These are phyloP conservation scores for Gibbula magus DNA, from an alignment of 2,888 invertebrate genomes.

Conservation along the genomic window DNA sequence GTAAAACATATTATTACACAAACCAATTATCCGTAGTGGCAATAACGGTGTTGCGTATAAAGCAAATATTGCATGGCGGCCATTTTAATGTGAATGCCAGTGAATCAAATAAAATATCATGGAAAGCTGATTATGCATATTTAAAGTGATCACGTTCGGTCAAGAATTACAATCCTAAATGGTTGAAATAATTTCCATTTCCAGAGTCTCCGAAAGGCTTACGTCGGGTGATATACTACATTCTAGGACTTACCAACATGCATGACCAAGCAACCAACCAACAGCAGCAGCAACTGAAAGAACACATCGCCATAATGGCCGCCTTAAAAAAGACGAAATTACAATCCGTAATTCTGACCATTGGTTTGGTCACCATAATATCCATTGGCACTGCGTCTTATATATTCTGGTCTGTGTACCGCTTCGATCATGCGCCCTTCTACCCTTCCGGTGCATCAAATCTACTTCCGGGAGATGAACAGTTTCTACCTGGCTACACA, in stretches of 20 bases:
- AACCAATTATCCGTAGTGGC: too few species aligned
- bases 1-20: too few species aligned
- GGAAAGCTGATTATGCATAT: too few species aligned
- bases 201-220: background rate
- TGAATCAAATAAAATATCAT: too few species aligned
- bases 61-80: too few species aligned
- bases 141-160: too few species aligned
- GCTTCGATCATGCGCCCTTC: conserved; percentile 25
- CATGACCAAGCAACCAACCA: background rate
- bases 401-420: conserved; percentile 33
- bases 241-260: conserved; percentile 9
- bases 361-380: conserved; percentile 15
- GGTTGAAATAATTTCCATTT: background rate
- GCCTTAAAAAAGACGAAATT: background rate
- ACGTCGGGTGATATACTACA: background rate
- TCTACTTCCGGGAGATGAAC: conserved; percentile 1
- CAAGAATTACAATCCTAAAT: background rate
- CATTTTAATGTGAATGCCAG: too few species aligned
- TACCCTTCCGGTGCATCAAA: conserved; percentile 13
- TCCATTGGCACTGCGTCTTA: conserved; percentile 25
- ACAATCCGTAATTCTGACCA: conserved; percentile 10
- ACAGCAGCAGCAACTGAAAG: background rate
- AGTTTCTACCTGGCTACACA: background rate
- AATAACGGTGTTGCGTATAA: too few species aligned
- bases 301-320: conserved; percentile 7